Evolutionary conservation across 2,113 vertebrate species (phyloP), one percentile per base, ranked within the genome.

Genomic region (Alexandromys fortis): DNA sequence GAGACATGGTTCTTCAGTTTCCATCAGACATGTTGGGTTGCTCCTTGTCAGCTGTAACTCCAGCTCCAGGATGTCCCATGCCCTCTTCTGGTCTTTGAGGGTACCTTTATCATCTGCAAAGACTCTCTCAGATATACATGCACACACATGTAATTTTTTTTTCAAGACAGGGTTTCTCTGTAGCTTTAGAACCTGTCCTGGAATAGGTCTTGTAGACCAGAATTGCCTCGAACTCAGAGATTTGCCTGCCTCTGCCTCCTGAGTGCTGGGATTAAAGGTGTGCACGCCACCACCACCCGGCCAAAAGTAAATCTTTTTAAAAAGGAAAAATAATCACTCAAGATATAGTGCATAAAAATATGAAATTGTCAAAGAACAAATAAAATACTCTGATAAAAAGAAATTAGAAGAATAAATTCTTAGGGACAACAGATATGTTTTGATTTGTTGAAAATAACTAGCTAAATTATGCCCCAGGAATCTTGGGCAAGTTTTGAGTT

Each of bases 361-460:
- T 8, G 16, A 45, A 67, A 45, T 67, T 47, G 14, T 33, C 61
- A 33, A 67, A 67, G 61, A 42, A 45, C 8, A 67, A 47, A 63
- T 67, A 21, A 17, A 67, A 67, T 67, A 86, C 21, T 67, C 42
- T 45, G 55, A 58, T 55, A 42, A 83, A 42, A 81, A 35, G 13
- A 81, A 38, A 38, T 75, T 38, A 81, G 61, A 83, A 94, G 73
- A 70, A 61, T 61, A 47, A 38, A 91, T 89, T 95, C 63, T 86
- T 16, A 61, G 89, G 42, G 90, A 77, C 1, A 92, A 35, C 35
- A 33, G 85, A 26, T 26, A 24, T 47, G 21, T 67, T 67, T 45
- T 33, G 10, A 24, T 65, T 7, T 78, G 73, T 55, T 92, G n/a
- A 77, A 86, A 87, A 49, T 86, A 87, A 4, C 6, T 77, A 86